phyloP scores from a whole-genome alignment of 2,113 vertebrate genomes.

The Atherinomorus stipes region DNA sequence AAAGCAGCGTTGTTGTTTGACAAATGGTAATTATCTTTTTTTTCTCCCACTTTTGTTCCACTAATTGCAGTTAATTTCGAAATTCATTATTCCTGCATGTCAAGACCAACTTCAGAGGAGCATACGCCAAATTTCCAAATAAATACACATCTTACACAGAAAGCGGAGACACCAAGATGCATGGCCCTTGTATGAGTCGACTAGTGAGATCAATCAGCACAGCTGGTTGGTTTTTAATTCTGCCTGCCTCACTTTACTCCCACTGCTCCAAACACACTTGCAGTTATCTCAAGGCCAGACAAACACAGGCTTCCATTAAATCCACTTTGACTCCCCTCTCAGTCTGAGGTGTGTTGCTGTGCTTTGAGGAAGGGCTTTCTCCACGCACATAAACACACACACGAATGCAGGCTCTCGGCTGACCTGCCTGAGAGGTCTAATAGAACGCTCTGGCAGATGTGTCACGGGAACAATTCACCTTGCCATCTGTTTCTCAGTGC shows the following conservation, averaged over 20 bases:
- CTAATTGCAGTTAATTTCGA: slow-evolving; percentile 76
- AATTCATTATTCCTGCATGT: slow-evolving; percentile 63
- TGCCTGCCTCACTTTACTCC: slow-evolving; percentile 30
- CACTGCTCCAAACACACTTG: slow-evolving; percentile 48
- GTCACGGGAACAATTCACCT: slow-evolving; percentile 81
- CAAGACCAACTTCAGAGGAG: slow-evolving; percentile 55
- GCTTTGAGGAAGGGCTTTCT: slow-evolving; percentile 40
- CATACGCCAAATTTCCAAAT: slow-evolving; percentile 37
- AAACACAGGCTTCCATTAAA: slow-evolving; percentile 71
- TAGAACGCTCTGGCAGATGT: slow-evolving; percentile 76
- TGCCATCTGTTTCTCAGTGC: slow-evolving; percentile 81
- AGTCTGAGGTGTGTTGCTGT: slow-evolving; percentile 39
- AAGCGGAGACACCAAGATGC: slow-evolving; percentile 13
- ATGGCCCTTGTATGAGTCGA: slow-evolving; percentile 7
- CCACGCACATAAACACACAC: slow-evolving; percentile 6
- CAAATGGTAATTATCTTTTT: slow-evolving; percentile 75
- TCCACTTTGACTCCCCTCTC: slow-evolving; percentile 44
- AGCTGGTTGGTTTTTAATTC: slow-evolving; percentile 63
- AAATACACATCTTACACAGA: slow-evolving; percentile 30
- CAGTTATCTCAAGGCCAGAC: slow-evolving; percentile 62
- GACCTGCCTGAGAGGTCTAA: slow-evolving; percentile 71
- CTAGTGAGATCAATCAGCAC: slow-evolving; percentile 60
- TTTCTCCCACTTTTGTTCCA: slow-evolving; percentile 62
- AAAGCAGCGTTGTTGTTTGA: slow-evolving; percentile 69
- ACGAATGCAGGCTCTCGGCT: slow-evolving; percentile 7